phyloP scores from a whole-genome alignment of 2,888 invertebrate species.

The Slavum lentiscoides region DNA sequence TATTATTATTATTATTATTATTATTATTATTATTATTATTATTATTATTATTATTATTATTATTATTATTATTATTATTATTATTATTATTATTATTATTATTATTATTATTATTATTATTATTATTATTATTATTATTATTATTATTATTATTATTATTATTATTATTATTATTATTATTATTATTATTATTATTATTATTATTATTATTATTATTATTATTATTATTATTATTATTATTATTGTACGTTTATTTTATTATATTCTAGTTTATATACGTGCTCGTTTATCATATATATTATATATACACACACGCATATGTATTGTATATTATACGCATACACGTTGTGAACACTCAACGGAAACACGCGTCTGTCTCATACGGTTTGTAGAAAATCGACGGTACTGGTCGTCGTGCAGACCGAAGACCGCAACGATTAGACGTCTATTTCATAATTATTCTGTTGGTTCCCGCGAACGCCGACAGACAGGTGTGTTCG shows the following conservation, averaged over 20 bases:
- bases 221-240: neutral
- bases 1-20: neutral
- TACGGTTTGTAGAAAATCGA: neutral
- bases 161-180: neutral
- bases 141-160: neutral
- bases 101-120: neutral
- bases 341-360: too few species aligned
- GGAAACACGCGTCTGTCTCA: too few species aligned
- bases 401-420: too few species aligned
- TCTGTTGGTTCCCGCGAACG: too few species aligned
- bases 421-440: too few species aligned
- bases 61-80: neutral
- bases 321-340: too few species aligned
- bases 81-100: neutral
- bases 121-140: neutral
- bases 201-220: neutral
- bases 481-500: too few species aligned
- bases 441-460: too few species aligned
- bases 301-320: too few species aligned
- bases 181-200: neutral
- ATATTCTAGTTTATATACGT: neutral
- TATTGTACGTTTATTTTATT: neutral
- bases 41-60: neutral
- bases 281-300: too few species aligned
- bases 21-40: neutral